Evolutionary conservation across 2,888 invertebrate genomes (phyloP), one percentile per base, ranked within the genome.

Genomic region (Leucoma salicis): DNA sequence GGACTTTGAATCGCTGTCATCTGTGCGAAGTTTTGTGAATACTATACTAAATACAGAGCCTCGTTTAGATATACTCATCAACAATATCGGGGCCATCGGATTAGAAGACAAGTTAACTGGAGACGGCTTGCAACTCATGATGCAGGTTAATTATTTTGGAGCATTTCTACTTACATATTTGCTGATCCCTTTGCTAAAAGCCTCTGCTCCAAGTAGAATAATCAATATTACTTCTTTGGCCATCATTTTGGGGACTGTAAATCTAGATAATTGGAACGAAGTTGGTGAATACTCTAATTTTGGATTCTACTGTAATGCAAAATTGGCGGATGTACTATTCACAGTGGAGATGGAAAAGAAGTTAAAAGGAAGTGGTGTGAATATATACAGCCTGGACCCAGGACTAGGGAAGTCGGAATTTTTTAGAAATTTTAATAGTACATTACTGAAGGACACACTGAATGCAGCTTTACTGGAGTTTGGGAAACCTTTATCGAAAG

Each of bases 361-460:
- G 35, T 63, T 74, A 1, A 53, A 38, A 35, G 73, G 67, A 0
- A 70, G 92, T 16, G 93, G 92, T 8, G 93, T 96, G 0, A 94
- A 93, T 0, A 93, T 93, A 0, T 96, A 95, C 73, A 96, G 94
- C 58, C 88, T 96, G 63, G 96, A 96, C 83, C 97, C 96, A 0
- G 96, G 96, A 5, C 90, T 95, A 79, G 93, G 94, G 33, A 94
- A 94, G 67, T 93, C 94, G 0, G 93, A 94, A 16, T 95, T 96
- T 39, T 95, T 95, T 91, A 91, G 94, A 35, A 93, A 79, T 46
- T 63, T 60, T 1, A 64, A 71, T 0, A 70, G 55, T 29, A 50
- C 59, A 0, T 32, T 53, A 3, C 47, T 71, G 32, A 70, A 58
- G 35, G 54, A 44, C 4, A 28, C 68, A 2, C 42, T 82, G 0